Percentiles rank a stretch among this genome's conserved stretches.
These are phyloP conservation scores for Cryptocephalus moraei DNA, from an alignment of 2,888 invertebrate genomes.

Conservation along the genomic window DNA sequence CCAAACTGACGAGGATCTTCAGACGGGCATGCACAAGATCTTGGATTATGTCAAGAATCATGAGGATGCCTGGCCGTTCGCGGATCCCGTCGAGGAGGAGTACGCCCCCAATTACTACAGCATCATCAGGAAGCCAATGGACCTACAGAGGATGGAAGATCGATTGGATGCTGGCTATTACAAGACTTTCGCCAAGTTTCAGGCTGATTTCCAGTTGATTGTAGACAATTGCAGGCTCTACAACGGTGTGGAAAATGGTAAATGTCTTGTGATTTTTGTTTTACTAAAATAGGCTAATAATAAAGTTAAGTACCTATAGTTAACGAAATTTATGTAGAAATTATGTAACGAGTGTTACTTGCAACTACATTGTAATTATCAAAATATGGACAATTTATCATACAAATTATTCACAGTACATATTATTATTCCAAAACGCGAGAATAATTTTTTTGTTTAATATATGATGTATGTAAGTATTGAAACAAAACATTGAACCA, in stretches of 20 bases:
- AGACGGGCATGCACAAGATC: constrained; percentile 87
- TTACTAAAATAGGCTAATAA: neutral
- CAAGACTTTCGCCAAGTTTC: constrained; percentile 67
- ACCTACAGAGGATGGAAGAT: constrained; percentile 78
- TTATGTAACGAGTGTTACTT: too few species aligned
- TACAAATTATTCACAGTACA: too few species aligned
- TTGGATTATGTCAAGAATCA: constrained; percentile 79
- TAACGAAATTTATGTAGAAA: too few species aligned
- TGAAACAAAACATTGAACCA: too few species aligned
- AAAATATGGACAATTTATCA: too few species aligned
- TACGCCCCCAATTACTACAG: constrained; percentile 80
- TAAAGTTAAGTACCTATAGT: too few species aligned
- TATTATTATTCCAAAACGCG: too few species aligned
- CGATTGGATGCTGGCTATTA: constrained; percentile 75
- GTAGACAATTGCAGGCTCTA: constrained; percentile 88
- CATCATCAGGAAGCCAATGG: constrained; percentile 73
- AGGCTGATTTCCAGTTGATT: constrained; percentile 81
- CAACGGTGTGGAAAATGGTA: constrained; percentile 89
- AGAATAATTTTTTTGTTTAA: too few species aligned
- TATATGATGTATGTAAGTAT: too few species aligned
- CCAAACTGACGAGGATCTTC: constrained; percentile 73
- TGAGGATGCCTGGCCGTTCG: constrained; percentile 90
- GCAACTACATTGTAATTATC: too few species aligned
- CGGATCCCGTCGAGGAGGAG: constrained; percentile 86
- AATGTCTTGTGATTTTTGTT: constrained; percentile 19